These are phyloP conservation scores for Acropternis orthonyx DNA, from an alignment of 2,797 vertebrate genomes.

Conservation along the genomic window DNA sequence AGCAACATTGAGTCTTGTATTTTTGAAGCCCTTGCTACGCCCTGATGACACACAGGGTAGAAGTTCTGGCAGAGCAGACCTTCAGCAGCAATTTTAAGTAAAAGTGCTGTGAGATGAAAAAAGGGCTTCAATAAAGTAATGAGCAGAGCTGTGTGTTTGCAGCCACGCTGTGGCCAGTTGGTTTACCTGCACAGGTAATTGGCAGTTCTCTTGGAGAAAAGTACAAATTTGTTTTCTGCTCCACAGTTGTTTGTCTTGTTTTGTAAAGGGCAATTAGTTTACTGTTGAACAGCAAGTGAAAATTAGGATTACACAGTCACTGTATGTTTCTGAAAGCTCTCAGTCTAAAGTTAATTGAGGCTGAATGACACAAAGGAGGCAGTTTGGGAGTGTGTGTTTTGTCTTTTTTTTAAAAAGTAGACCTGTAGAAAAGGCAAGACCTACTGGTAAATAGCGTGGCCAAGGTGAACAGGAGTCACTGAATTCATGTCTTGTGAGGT, in stretches of 20 bases:
- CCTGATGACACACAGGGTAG: slow-evolving; percentile 18
- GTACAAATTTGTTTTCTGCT: slow-evolving; percentile 7
- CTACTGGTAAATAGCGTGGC: background rate
- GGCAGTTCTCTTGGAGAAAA: background rate
- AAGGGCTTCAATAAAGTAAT: slow-evolving; percentile 9
- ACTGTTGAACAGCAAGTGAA: background rate
- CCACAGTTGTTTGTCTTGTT: background rate
- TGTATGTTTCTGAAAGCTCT: background rate
- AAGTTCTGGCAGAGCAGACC: background rate
- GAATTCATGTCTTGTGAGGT: background rate
- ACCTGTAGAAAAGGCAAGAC: background rate
- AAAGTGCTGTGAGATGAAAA: slow-evolving; percentile 40
- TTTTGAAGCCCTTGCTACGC: background rate
- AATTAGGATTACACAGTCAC: background rate
- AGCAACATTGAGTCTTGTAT: background rate
- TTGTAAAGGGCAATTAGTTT: background rate
- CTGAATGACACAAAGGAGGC: background rate
- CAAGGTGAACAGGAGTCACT: background rate
- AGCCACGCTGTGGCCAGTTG: background rate
- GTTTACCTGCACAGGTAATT: background rate
- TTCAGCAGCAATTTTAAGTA: slow-evolving; percentile 2
- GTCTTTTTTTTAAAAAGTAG: background rate
- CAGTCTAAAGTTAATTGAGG: background rate
- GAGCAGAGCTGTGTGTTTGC: background rate
- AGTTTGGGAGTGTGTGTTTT: background rate